A percentile compares a stretch with the other conserved stretches of the same genome.
phyloP scores from a whole-genome alignment of 2,113 vertebrate genomes.

The Mus spicilegus region DNA sequence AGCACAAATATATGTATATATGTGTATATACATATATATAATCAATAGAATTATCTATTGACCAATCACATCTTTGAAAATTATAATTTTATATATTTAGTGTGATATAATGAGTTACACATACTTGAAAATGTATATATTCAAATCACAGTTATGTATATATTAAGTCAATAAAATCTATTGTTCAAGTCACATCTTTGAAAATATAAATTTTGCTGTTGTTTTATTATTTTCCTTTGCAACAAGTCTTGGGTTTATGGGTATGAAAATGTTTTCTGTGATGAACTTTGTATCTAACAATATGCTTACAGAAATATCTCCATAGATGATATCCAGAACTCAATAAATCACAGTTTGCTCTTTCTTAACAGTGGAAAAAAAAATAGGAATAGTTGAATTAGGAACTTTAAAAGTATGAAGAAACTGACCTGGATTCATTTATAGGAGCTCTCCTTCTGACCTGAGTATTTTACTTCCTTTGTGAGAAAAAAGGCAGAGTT shows the following conservation, averaged over 20 bases:
- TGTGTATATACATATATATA: too few relatives aligned
- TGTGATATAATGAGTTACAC: background rate
- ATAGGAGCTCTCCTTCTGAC: background rate
- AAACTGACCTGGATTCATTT: background rate
- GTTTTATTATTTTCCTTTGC: background rate
- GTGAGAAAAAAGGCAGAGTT: background rate
- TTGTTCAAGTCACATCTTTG: background rate
- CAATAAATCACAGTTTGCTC: background rate
- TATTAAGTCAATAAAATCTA: background rate
- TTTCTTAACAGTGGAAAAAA: background rate
- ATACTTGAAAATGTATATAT: background rate
- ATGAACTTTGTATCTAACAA: background rate
- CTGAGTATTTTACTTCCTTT: background rate
- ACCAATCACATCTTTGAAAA: background rate
- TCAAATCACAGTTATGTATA: background rate
- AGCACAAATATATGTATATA: too few relatives aligned
- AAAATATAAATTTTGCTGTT: background rate
- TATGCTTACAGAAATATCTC: background rate
- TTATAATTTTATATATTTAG: background rate
- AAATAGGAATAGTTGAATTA: background rate
- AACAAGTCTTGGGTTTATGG: background rate
- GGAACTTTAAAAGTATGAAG: background rate
- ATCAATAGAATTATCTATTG: background rate
- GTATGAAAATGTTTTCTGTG: background rate
- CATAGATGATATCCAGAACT: background rate